These are phyloP conservation scores for Remorina albescens DNA, from an alignment of 2,797 vertebrate genomes.

Conservation along the genomic window DNA sequence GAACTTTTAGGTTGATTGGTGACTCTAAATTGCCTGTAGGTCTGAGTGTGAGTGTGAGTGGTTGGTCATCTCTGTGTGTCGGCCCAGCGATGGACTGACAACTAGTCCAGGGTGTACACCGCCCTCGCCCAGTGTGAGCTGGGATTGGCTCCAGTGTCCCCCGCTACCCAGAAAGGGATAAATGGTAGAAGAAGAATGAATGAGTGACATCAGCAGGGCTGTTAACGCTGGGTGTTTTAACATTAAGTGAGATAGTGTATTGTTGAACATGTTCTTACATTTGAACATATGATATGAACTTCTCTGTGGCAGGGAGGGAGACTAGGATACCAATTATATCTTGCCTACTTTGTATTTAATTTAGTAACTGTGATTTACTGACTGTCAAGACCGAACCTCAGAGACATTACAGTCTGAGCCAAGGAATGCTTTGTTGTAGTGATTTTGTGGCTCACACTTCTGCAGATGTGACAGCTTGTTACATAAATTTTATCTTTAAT, in stretches of 20 bases:
- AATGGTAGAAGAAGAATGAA: too few relatives aligned
- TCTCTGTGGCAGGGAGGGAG: slow-evolving; percentile 8
- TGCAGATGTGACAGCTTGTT: slow-evolving; percentile 14
- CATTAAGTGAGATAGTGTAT: neutral
- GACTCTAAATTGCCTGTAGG: too few relatives aligned
- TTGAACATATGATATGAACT: neutral
- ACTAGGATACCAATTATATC: neutral
- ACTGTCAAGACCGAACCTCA: slow-evolving; percentile 14
- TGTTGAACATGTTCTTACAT: slow-evolving; percentile 5
- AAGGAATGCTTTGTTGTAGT: slow-evolving; percentile 52
- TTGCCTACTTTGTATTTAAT: slow-evolving; percentile 30
- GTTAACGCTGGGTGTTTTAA: neutral
- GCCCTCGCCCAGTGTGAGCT: too few relatives aligned
- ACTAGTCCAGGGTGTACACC: too few relatives aligned
- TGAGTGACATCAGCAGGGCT: neutral
- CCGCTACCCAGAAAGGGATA: too few relatives aligned
- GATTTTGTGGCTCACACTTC: slow-evolving; percentile 13
- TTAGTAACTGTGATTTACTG: slow-evolving; percentile 37
- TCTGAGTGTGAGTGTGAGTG: too few relatives aligned
- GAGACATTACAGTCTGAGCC: slow-evolving; percentile 22
- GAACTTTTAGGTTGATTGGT: too few relatives aligned
- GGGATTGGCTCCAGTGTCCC: too few relatives aligned
- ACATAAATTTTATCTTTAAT: slow-evolving; percentile 7
- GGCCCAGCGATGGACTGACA: too few relatives aligned
- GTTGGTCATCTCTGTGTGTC: too few relatives aligned